phyloP scores from a whole-genome alignment of 1,140 invertebrate species.

The Antheraea mylitta region DNA sequence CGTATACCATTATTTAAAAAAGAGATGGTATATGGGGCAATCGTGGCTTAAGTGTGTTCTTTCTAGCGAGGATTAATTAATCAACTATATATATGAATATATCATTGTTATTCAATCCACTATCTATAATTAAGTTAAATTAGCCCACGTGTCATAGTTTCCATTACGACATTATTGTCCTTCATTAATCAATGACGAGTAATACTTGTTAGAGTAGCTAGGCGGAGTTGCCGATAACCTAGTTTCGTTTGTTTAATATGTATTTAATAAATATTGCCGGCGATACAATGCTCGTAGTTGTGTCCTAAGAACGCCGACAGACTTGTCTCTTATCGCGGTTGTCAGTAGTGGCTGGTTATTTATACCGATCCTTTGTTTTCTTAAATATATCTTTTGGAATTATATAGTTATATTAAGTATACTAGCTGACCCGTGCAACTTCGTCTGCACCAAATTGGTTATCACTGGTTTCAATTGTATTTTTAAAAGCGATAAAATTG shows the following conservation, averaged over 20 bases:
- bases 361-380: background rate
- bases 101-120: no score
- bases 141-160: background rate
- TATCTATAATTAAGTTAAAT: no score
- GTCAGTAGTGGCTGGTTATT: background rate
- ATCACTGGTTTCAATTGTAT: no score
- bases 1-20: no score
- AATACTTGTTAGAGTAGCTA: background rate
- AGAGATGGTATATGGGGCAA: no score
- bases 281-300: background rate
- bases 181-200: background rate
- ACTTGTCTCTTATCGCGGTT: background rate
- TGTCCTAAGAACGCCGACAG: background rate
- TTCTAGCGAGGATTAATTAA: no score
- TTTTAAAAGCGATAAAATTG: no score
- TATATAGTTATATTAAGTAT: background rate
- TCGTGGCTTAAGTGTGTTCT: no score
- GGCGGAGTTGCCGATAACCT: conserved; percentile 15
- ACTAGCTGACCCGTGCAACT: no score
- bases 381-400: background rate
- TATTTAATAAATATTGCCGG: background rate
- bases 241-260: conserved; percentile 14
- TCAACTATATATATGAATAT: no score
- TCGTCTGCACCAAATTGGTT: no score
- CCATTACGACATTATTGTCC: conserved; percentile 1